Conservation (phyloP, 2,797 vertebrate genomes). For the Typhlichthys eigenmanni region DNA sequence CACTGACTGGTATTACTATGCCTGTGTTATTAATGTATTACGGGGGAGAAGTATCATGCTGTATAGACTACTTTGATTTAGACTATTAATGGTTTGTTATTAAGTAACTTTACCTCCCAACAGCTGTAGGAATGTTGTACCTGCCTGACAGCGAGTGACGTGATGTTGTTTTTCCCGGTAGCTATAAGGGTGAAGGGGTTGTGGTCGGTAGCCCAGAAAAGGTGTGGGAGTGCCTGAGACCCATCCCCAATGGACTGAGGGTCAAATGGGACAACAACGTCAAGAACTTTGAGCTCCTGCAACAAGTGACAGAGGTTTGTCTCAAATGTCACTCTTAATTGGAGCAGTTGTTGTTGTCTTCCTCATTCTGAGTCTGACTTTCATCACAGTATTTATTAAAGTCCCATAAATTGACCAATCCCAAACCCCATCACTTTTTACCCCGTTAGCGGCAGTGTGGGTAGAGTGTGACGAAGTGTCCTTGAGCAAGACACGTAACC, state of each 20-base stretch:
- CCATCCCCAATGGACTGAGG: slow-evolving; percentile 81
- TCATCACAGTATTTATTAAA: neutral
- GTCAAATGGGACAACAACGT: slow-evolving; percentile 93
- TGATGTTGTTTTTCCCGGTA: slow-evolving; percentile 46
- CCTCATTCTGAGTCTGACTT: slow-evolving; percentile 2
- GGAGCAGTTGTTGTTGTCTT: neutral
- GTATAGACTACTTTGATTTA: too few species aligned
- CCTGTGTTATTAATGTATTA: too few species aligned
- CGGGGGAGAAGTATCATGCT: too few species aligned
- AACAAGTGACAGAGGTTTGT: slow-evolving; percentile 83
- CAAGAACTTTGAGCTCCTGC: slow-evolving; percentile 83
- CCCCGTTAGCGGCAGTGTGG: too few species aligned
- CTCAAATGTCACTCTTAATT: neutral
- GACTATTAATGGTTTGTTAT: neutral
- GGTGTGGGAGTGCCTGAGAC: slow-evolving; percentile 91
- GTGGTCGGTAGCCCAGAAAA: slow-evolving; percentile 71
- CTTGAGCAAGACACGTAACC: too few species aligned
- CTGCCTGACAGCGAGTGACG: slow-evolving; percentile 2
- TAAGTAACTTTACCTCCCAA: neutral
- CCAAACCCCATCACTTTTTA: too few species aligned
- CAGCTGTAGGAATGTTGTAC: neutral
- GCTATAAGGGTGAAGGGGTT: slow-evolving; percentile 88
- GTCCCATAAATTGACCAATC: too few species aligned
- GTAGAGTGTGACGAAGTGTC: too few species aligned
- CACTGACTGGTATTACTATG: too few species aligned